These are phyloP conservation scores for Drosophila busckii DNA, from an alignment of 1,140 invertebrate species.

Conservation along the genomic window DNA sequence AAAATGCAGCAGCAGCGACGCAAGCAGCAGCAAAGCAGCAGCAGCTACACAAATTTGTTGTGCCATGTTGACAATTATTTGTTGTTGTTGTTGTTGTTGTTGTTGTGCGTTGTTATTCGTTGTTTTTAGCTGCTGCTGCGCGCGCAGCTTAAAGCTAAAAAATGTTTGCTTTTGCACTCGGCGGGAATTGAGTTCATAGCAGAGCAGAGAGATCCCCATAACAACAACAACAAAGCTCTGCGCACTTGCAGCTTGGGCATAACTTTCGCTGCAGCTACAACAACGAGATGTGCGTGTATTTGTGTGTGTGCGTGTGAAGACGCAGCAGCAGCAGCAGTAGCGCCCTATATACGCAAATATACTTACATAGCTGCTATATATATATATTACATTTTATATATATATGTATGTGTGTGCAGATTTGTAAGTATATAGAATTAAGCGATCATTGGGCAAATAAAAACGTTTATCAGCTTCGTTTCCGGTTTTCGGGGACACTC, in stretches of 20 bases:
- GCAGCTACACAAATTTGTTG: slow-evolving; percentile 16
- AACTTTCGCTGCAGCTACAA: slow-evolving; percentile 32
- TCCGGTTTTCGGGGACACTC: slow-evolving; percentile 19
- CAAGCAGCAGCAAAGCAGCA: slow-evolving; percentile 17
- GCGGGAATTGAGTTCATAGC: slow-evolving; percentile 37
- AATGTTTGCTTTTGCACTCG: slow-evolving; percentile 33
- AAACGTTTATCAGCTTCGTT: slow-evolving; percentile 40
- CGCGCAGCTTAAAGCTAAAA: slow-evolving; percentile 10
- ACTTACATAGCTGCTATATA: not conserved
- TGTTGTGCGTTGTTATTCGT: not conserved
- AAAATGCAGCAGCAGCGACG: slow-evolving; percentile 25
- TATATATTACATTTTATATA: not conserved
- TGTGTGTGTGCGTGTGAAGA: slow-evolving; percentile 2
- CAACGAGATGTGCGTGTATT: slow-evolving; percentile 15
- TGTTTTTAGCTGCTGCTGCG: not conserved
- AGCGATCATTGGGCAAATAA: slow-evolving; percentile 29
- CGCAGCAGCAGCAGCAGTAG: too few species aligned
- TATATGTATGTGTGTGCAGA: not conserved
- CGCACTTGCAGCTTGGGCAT: slow-evolving; percentile 12
- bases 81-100: not conserved
- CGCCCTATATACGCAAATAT: not conserved
- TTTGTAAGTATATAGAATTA: slow-evolving; percentile 5
- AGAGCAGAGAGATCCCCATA: slow-evolving; percentile 1
- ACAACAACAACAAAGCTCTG: slow-evolving; percentile 1
- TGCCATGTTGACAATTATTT: slow-evolving; percentile 34